Evolutionary conservation across 2,888 invertebrate species (phyloP), one percentile per base, ranked within the genome.

Genomic region (Epinotia demarniana): DNA sequence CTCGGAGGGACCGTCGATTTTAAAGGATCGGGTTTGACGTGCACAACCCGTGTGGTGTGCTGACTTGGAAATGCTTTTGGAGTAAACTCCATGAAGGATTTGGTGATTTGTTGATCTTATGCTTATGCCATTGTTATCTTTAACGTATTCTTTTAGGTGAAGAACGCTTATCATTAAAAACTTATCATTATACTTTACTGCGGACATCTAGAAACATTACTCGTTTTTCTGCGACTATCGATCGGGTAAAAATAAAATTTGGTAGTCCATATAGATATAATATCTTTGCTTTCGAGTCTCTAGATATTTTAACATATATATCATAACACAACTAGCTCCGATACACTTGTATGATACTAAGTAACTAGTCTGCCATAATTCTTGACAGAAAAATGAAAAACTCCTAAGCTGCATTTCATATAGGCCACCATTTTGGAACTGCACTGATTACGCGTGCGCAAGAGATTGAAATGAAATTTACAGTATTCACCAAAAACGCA

Each of bases 1-100:
- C 85, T 86, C 82, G 77, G 77, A 82, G 82, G 72, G 83, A 79
- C 74, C 83, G 84, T 82, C 85, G 89, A 89, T 89, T 89, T 89
- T 86, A 91, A 88, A 89, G 89, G 89, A 90, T 90, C 85, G 81
- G 80, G 85, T 82, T 82, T 84, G 86, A 85, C 86, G 43, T 63
- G n/a, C n/a, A 49, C 62, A 72, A 46, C n/a, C 84, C 82, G 81
- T 87, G 87, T 84, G 86, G 88, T 81, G 79, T 81, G 84, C 77
- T 78, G 83, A 88, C 87, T 87, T 85, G 67, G 79, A 84, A 86
- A 84, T 82, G 86, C 85, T 88, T 86, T 86, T 80, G 79, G 79
- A 72, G 64, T 78, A 79, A 85, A 85, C 84, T 86, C 86, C 78
- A 27, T 18, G 8, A 71, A 12, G 53, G 64, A 69, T 63, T 75